Base-by-base conservation (phyloP, 2,113 vertebrate species). In the Pomatostomus ruficeps region DNA sequence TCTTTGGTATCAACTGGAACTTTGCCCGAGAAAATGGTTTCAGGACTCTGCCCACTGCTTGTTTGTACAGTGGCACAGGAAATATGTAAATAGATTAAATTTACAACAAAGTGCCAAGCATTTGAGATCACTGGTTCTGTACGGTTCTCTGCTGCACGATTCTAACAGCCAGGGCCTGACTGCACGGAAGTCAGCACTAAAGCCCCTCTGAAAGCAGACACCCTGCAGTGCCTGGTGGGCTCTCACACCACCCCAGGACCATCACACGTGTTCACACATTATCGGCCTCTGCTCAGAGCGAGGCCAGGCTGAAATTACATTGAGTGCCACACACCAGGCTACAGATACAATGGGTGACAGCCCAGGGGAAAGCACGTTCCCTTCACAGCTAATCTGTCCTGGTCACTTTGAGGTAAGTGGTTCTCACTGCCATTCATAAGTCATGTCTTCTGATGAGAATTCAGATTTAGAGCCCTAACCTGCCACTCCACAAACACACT, bases 61-160 rank as follows among this genome's bases (percentile, higher is more conserved):
- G 89, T 92, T 93, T 95, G 89, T 54, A 68, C 51, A 94, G 77
- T 67, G 71, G 85, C 63, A 88, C 38, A 51, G 84, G 81, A 93
- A 96, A 94, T 76, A 89, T 36, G 81, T 73, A 95, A 97, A 89
- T 66, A 89, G 94, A 95, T 95, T 91, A 91, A 82, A 72, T 76
- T 87, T 76, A 83, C 36, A 63, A 77, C 82, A 46, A 93, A 89
- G 85, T 33, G 88, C 89, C 91, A 94, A 95, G 78, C 67, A 59
- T 33, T 51, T 75, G 78, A 93, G 88, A 80, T 79, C 0, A 5
- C n/a, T 33, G 0, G 29, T 85, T 89, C 62, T 77, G 67, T 29
- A 79, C 40, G 38, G 43, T 51, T 91, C 85, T 59, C 68, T 91
- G 75, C 85, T 62, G 55, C 67, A 48, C 5, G 15, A 21, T 26